A percentile compares a stretch with the other conserved stretches of the same genome.
These are phyloP conservation scores for Caranx ignobilis DNA, from an alignment of 2,113 vertebrate genomes.

Conservation along the genomic window DNA sequence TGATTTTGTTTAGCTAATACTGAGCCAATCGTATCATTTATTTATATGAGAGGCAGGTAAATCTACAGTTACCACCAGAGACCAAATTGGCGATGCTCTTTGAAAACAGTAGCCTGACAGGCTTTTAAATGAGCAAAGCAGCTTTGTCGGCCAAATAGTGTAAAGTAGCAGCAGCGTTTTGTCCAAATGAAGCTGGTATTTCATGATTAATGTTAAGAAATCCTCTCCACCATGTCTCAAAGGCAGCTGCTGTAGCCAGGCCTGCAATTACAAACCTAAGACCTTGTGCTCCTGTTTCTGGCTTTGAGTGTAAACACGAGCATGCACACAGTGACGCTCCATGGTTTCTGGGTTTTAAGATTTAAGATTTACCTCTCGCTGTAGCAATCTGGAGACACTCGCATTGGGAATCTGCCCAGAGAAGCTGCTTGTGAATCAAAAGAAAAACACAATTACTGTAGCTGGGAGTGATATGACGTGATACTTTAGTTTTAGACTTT, in stretches of 20 bases:
- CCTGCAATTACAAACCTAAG: not conserved
- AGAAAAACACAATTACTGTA: not conserved
- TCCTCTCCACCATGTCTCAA: too few species aligned
- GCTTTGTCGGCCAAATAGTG: not conserved
- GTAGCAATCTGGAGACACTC: conserved; percentile 21
- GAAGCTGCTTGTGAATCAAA: conserved; percentile 6
- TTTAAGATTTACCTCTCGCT: conserved; percentile 6
- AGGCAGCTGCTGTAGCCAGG: not conserved
- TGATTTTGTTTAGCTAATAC: not conserved
- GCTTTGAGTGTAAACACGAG: conserved; percentile 13
- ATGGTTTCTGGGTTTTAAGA: conserved; percentile 16
- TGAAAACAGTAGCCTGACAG: not conserved
- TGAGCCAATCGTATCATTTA: not conserved
- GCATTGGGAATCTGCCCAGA: conserved; percentile 9
- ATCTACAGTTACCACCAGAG: not conserved
- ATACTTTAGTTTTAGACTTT: not conserved
- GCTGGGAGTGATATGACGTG: not conserved
- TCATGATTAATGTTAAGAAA: not conserved
- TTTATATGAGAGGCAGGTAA: not conserved
- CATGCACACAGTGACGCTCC: not conserved
- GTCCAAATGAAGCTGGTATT: not conserved
- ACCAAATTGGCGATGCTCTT: not conserved
- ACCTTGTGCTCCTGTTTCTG: not conserved
- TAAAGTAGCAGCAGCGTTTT: not conserved
- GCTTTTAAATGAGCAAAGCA: not conserved